Evolutionary conservation across 2,888 invertebrate species (phyloP).

Genomic region (Drosophila recens): DNA sequence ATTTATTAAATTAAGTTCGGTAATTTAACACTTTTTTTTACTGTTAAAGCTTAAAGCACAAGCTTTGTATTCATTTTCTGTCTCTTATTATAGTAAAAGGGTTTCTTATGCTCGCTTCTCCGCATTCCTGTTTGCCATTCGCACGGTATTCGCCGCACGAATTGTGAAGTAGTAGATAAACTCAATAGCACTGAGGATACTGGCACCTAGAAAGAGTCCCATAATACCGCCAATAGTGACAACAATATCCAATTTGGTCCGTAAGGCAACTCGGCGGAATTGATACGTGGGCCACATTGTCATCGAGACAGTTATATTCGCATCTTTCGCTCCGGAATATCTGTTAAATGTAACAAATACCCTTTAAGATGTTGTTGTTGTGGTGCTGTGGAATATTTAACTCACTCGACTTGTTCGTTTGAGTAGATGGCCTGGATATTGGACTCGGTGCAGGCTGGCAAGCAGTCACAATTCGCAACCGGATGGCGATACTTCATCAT

Average conservation of each 20-base stretch:
- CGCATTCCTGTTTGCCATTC: conserved; percentile 2
- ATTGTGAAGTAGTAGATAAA: conserved; percentile 87
- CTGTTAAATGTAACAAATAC: background rate
- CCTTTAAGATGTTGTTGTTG: background rate
- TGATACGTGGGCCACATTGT: conserved; percentile 84
- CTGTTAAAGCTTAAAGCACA: background rate
- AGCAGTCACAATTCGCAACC: conserved; percentile 87
- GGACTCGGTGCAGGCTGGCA: conserved; percentile 90
- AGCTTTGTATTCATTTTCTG: background rate
- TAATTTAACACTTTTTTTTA: background rate
- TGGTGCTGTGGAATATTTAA: background rate
- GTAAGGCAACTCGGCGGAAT: conserved; percentile 86
- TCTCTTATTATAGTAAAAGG: background rate
- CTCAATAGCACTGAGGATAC: conserved; percentile 87
- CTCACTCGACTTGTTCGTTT: conserved; percentile 55
- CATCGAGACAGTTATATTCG: conserved; percentile 53
- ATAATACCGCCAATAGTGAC: conserved; percentile 88
- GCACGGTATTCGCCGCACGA: conserved; percentile 66
- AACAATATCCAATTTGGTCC: conserved; percentile 84
- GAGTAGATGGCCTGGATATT: conserved; percentile 86
- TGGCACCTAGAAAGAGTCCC: conserved; percentile 88
- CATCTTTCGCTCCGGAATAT: conserved; percentile 10
- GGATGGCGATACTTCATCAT: conserved; percentile 76
- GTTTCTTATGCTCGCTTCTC: background rate
- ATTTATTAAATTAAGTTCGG: background rate